Evolutionary conservation across 2,797 vertebrate genomes (phyloP), one percentile per base, ranked within the genome.

Genomic region (Pangasius sanitwongsei): DNA sequence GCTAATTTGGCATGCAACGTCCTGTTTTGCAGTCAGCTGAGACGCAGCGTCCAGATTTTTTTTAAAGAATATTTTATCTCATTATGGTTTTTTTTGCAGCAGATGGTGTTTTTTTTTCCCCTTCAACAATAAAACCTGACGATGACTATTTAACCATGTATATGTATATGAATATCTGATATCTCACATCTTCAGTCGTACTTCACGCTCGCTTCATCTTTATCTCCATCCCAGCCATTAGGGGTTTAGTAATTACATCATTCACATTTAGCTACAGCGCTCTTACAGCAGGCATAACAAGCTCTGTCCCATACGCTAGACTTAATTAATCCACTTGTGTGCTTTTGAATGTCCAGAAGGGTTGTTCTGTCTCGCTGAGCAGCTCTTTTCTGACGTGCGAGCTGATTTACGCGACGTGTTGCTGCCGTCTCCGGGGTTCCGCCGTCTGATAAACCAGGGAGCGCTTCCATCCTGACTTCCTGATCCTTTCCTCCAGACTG

Each of bases 241-340:
- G 11, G 6, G 74, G 6, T n/a, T 53, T 25, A 87, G 12, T 25
- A 53, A 31, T 48, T 75, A 48, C 41, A 75, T 48, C 74, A 77
- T 75, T 15, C 44, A n/a, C 25, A 28, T 28, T 81, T 81, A 81
- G 31, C 44, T 16, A 2, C 50, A 67, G 63, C 25, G 20, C 74
- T 78, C 41, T 48, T 65, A 57, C 34, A 37, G 4, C 59, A 63
- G 20, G 70, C 25, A 28, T 18, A 63, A 11, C 69, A 9, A 53
- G 69, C 20, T 15, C 44, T 37, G 13, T 65, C 20, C 23, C 28
- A 16, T 7, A 48, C 15, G 5, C 48, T 31, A 44, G 23, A 83
- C 78, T 83, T 72, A 48, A 83, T 81, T 70, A 59, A 87, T 87
- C 78, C 87, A 78, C 50, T 55, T 23, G 63, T 87, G 78, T 44